phyloP scores from a whole-genome alignment of 2,797 vertebrate genomes.

The Phylloscopus collybita region DNA sequence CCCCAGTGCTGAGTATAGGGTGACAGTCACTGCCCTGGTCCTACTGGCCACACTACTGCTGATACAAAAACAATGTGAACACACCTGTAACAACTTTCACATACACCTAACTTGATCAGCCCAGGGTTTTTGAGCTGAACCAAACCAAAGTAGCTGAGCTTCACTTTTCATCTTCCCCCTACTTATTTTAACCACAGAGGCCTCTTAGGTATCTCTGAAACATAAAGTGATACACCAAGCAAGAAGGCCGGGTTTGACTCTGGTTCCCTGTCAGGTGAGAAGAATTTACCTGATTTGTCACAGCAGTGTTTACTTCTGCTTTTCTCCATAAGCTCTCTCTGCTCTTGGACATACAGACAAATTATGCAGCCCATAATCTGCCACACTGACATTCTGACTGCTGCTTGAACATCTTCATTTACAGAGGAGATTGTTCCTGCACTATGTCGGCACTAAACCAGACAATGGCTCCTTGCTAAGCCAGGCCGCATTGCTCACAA shows the following conservation, averaged over 20 bases:
- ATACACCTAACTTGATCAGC: fast-evolving
- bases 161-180: background rate
- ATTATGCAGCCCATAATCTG: background rate
- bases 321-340: background rate
- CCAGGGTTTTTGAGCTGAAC: background rate
- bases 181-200: background rate
- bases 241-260: background rate
- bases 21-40: background rate
- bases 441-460: fast-evolving
- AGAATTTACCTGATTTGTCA: background rate
- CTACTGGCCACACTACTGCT: background rate
- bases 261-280: background rate
- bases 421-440: background rate
- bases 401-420: background rate
- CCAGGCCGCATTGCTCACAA: fast-evolving
- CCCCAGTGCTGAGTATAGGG: background rate
- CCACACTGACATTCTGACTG: background rate
- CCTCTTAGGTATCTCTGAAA: background rate
- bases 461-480: background rate
- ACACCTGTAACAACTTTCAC: background rate
- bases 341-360: background rate
- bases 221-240: fast-evolving
- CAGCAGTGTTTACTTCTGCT: fast-evolving
- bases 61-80: background rate
- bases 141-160: background rate